Evolutionary conservation across 2,113 vertebrate genomes (phyloP).

Genomic region (Oryzias celebensis): DNA sequence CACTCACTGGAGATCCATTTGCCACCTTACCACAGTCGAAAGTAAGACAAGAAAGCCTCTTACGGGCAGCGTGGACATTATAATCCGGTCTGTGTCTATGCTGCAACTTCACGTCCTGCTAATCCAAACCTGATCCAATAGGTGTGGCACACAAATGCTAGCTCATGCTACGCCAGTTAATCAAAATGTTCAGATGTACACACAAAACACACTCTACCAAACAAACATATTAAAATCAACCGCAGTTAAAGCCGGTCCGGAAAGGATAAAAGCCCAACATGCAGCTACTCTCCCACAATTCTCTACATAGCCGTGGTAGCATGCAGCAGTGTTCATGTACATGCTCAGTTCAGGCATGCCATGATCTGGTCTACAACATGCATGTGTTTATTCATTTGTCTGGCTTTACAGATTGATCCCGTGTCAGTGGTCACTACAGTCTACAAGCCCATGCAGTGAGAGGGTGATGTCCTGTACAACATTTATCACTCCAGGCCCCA

Average conservation of each 20-base stretch:
- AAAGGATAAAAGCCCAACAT: constrained; percentile 42
- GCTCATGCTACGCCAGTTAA: constrained; percentile 15
- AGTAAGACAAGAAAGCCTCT: constrained; percentile 68
- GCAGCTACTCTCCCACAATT: constrained; percentile 35
- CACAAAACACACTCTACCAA: constrained; percentile 1
- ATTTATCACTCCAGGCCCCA: constrained; percentile 62
- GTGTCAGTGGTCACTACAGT: constrained; percentile 13
- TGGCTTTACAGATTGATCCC: constrained; percentile 10
- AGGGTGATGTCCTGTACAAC: constrained; percentile 39
- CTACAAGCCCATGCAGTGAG: constrained; percentile 67
- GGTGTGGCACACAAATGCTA: constrained; percentile 36
- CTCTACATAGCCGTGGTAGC: constrained; percentile 34
- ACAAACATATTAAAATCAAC: constrained; percentile 11
- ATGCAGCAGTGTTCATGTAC: constrained; percentile 45
- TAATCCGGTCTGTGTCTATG: constrained; percentile 77
- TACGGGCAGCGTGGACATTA: constrained; percentile 33
- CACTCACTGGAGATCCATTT: constrained; percentile 39
- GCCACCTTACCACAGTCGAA: constrained; percentile 25
- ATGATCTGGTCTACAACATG: constrained; percentile 36
- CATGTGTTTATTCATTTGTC: constrained; percentile 13
- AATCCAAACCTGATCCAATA: constrained; percentile 73
- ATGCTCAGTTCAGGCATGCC: constrained; percentile 43
- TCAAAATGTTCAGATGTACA: constrained; percentile 11
- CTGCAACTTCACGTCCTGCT: constrained; percentile 77
- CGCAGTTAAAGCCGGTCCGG: constrained; percentile 5